A percentile compares a stretch with the other conserved stretches of the same genome.
Conservation (phyloP, 1,140 invertebrate species). For the Drosophila prosaltans region DNA sequence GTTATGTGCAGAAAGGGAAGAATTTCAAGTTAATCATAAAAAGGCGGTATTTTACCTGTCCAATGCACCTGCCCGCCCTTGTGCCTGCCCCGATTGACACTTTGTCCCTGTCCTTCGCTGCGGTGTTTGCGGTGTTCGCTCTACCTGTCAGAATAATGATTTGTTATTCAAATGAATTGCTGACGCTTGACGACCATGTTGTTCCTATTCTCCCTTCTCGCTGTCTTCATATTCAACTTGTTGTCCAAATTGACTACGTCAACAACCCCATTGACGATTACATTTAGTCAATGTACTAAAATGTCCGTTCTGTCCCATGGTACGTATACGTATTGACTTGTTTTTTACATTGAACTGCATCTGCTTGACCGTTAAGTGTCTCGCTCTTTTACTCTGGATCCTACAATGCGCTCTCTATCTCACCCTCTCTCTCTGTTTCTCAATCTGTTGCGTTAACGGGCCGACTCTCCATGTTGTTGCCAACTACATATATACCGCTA, state of each 20-base stretch:
- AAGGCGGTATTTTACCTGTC: slow-evolving; percentile 21
- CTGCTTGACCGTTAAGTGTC: slow-evolving; percentile 57
- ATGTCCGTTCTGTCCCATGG: slow-evolving; percentile 61
- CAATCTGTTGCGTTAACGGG: slow-evolving; percentile 29
- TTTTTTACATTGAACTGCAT: slow-evolving; percentile 2
- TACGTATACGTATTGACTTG: slow-evolving; percentile 62
- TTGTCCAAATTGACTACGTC: slow-evolving; percentile 62
- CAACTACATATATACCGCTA: slow-evolving; percentile 59
- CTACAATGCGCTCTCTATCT: slow-evolving; percentile 9
- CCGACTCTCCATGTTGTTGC: slow-evolving; percentile 54
- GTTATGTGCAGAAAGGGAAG: neutral
- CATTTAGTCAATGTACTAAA: slow-evolving; percentile 69
- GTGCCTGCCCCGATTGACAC: slow-evolving; percentile 10
- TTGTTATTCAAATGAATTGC: slow-evolving; percentile 77
- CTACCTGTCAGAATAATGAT: slow-evolving; percentile 70
- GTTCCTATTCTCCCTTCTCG: slow-evolving; percentile 41
- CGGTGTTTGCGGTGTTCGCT: slow-evolving; percentile 8
- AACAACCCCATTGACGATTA: slow-evolving; percentile 66
- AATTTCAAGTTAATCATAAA: slow-evolving; percentile 14
- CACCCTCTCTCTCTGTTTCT: slow-evolving; percentile 22
- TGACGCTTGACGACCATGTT: slow-evolving; percentile 48
- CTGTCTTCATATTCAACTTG: slow-evolving; percentile 26
- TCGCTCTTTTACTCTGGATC: slow-evolving; percentile 2
- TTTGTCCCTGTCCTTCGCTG: slow-evolving; percentile 42
- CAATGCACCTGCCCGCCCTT: slow-evolving; percentile 38